Evolutionary conservation across 1,140 invertebrate species (phyloP).

Genomic region (Kradibia gibbosae): DNA sequence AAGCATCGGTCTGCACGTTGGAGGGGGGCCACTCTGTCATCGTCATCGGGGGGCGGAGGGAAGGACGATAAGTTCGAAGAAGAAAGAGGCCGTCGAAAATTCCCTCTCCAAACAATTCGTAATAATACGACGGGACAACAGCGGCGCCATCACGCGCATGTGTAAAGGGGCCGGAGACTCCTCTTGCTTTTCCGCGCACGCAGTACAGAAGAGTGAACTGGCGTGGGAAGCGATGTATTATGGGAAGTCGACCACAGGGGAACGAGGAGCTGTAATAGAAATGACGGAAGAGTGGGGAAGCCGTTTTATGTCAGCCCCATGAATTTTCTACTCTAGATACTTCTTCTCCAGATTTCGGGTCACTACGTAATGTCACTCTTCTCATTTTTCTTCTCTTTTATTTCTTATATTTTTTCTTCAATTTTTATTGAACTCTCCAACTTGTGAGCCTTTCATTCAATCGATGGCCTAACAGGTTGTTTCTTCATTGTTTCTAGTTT

Average conservation of each 20-base stretch:
- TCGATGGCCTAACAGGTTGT: no score
- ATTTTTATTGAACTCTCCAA: neutral
- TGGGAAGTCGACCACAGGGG: constrained; percentile 49
- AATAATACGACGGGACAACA: neutral
- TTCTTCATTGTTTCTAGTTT: no score
- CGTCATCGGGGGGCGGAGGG: no score
- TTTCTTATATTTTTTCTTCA: no score
- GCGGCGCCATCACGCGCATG: neutral
- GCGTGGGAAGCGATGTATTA: constrained; percentile 60
- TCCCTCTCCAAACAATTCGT: neutral
- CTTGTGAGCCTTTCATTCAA: no score
- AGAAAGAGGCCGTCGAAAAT: no score
- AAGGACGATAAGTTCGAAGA: no score
- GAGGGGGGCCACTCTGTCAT: no score
- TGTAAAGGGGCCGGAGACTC: neutral
- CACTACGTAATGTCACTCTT: neutral
- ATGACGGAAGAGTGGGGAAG: constrained; percentile 18
- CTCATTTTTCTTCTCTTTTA: neutral
- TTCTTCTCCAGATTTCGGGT: neutral
- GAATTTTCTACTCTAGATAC: neutral
- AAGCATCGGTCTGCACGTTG: no score
- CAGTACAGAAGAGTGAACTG: constrained; percentile 5
- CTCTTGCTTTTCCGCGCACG: constrained; percentile 42
- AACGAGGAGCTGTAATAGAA: constrained; percentile 16
- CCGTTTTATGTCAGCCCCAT: neutral